Evolutionary conservation across 92 coral and sea anemone genomes (phyloP).

Genomic region (Ricordea florida): DNA sequence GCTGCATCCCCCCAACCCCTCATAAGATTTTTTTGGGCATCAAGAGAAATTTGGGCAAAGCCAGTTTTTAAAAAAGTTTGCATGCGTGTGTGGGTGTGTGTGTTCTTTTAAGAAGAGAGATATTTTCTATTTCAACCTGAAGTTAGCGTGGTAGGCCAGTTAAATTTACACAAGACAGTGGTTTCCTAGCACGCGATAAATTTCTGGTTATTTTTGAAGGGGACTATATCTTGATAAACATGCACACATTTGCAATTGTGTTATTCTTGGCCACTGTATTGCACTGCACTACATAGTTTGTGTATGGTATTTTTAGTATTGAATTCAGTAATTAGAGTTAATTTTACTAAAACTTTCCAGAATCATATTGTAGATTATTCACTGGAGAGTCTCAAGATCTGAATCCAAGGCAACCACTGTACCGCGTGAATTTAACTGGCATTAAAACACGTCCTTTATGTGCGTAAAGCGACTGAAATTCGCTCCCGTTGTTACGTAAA

Average conservation of each 20-base stretch:
- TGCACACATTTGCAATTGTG: background rate
- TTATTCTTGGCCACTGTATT: constrained; percentile 9
- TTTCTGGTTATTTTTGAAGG: no score
- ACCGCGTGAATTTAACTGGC: background rate
- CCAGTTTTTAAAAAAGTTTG: no score
- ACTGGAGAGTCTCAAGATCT: background rate
- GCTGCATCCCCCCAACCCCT: no score
- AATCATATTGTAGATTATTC: background rate
- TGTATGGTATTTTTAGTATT: background rate
- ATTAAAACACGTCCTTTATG: background rate
- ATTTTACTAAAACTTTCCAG: background rate
- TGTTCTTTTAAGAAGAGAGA: no score
- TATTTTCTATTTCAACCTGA: no score
- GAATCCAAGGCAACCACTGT: constrained; percentile 15
- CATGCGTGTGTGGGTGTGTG: no score
- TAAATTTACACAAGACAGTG: no score
- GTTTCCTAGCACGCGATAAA: no score
- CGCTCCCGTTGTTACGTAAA: background rate
- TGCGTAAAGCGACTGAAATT: background rate
- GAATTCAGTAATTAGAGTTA: constrained; percentile 1
- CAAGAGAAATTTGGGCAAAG: no score
- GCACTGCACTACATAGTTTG: background rate
- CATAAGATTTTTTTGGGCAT: no score
- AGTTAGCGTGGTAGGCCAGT: no score
- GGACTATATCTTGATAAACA: no score